These are phyloP conservation scores for Empidonax traillii DNA, from an alignment of 2,113 vertebrate species.

Conservation along the genomic window DNA sequence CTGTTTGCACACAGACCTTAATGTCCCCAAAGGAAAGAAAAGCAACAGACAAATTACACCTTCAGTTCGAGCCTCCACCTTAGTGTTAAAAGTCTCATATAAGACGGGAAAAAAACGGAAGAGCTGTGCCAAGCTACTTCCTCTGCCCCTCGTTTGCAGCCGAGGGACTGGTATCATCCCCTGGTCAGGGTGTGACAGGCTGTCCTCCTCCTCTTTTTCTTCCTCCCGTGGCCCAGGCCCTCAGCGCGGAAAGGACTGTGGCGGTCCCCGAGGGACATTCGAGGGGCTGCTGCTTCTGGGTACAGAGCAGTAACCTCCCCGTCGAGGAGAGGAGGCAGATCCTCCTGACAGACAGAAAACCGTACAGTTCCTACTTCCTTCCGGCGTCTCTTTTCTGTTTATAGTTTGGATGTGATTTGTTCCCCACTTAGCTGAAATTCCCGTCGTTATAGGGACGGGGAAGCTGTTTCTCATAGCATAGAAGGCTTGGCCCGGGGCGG, in stretches of 20 bases:
- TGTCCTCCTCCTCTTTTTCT: neutral
- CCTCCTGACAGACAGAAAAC: neutral
- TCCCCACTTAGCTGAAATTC: fast-evolving
- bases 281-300: neutral
- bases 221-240: neutral
- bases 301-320: neutral
- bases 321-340: neutral
- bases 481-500: neutral
- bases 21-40: neutral
- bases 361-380: neutral
- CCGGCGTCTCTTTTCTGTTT: fast-evolving
- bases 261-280: neutral
- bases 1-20: neutral
- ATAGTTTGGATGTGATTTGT: neutral
- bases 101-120: neutral
- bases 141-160: neutral
- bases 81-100: neutral
- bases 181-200: neutral
- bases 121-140: neutral
- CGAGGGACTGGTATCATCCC: neutral
- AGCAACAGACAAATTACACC: neutral
- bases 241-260: neutral
- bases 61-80: neutral
- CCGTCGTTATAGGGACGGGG: neutral
- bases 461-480: neutral